These are phyloP conservation scores for Tiliacea citrago DNA, from an alignment of 2,888 invertebrate genomes.

Conservation along the genomic window DNA sequence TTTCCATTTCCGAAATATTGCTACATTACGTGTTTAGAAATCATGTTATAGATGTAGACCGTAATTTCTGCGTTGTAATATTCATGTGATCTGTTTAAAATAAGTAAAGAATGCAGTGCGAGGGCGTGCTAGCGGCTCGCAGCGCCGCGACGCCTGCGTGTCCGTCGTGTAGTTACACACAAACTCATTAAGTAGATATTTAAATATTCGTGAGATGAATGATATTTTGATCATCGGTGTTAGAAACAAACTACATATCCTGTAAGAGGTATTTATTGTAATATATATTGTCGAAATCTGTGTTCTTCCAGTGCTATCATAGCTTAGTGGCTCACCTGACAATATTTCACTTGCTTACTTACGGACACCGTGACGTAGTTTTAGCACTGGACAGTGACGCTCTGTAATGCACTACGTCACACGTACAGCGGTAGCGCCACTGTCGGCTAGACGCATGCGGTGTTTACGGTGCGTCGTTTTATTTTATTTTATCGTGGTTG, in stretches of 20 bases:
- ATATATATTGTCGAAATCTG: constrained; percentile 81
- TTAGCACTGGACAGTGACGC: constrained; percentile 16
- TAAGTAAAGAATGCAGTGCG: constrained; percentile 34
- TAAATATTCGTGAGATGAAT: constrained; percentile 72
- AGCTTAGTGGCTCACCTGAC: constrained; percentile 83
- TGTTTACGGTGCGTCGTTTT: constrained; percentile 46
- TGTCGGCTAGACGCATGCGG: constrained; percentile 6
- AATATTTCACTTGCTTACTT: constrained; percentile 75
- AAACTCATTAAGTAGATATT: constrained; percentile 67
- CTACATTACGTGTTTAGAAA: constrained; percentile 51
- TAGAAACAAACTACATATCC: constrained; percentile 86
- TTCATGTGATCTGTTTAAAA: constrained; percentile 43
- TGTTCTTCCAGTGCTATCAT: constrained; percentile 87
- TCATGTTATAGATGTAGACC: constrained; percentile 60
- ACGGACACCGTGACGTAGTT: constrained; percentile 19
- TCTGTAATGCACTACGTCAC: not conserved
- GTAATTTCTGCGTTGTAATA: constrained; percentile 49
- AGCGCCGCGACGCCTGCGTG: constrained; percentile 3
- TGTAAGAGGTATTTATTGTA: constrained; percentile 74
- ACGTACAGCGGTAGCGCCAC: constrained; percentile 14
- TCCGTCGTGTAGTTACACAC: constrained; percentile 64
- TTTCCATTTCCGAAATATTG: constrained; percentile 55
- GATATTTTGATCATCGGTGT: constrained; percentile 81
- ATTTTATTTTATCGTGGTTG: constrained; percentile 71
- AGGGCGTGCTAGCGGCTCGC: not conserved